Evolutionary conservation across 2,888 invertebrate species (phyloP), one percentile per base, ranked within the genome.

Genomic region (Andricus quercusramuli): DNA sequence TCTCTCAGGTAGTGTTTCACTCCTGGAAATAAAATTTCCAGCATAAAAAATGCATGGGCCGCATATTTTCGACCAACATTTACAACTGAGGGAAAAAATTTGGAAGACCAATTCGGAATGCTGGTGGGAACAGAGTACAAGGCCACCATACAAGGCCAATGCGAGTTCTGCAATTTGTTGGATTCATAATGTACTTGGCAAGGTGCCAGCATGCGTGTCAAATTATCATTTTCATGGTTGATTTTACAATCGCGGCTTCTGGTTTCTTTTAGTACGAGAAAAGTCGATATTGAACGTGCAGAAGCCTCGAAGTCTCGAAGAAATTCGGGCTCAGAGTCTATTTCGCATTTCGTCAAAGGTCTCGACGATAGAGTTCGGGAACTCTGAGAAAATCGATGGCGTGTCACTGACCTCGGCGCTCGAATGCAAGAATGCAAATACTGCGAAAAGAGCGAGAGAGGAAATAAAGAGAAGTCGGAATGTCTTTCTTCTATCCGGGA

Each of bases 381-480:
- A 56, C 74, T 59, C 74, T 29, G 70, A 74, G 74, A 74, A 74
- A 74, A 74, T 74, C 74, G 74, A 74, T 74, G 51, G 74, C 56
- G 74, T 74, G 74, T 74, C 74, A 74, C 74, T 74, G 74, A 74
- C 74, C 74, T 74, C 74, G 32, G 56, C 74, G 51, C 74, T 56
- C 51, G 74, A 74, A 74, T 74, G 67, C 67, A 67, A 67, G 67
- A 67, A 67, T 67, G 74, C 74, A 56, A 74, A 74, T 74, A 56
- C 47, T 51, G 56, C 74, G 74, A 74, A 74, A 74, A 68, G 78
- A 76, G 44, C 44, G 77, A 70, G 82, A 51, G 70, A 20, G 47
- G 37, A 51, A 29, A 65, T 76, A 41, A 56, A 64, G 62, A 51
- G 62, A 78, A n/a, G 37, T 20, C 41, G 32, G 47, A 65, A 64